A percentile compares a stretch with the other conserved stretches of the same genome.
phyloP scores from a whole-genome alignment of 2,797 vertebrate genomes.

The Philypnodon macrostomus region DNA sequence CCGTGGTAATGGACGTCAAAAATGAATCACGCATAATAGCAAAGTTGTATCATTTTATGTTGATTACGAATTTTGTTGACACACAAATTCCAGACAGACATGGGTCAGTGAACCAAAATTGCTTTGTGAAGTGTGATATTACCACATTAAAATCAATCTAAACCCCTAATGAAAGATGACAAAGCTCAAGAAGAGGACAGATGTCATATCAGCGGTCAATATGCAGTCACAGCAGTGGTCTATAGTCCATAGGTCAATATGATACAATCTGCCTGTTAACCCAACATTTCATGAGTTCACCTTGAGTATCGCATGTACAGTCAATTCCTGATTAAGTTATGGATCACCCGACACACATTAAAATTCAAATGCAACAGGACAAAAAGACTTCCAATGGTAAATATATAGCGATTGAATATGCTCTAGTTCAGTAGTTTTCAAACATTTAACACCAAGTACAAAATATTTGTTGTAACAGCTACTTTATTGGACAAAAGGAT shows the following conservation, averaged over 20 bases:
- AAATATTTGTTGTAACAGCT: too few species aligned
- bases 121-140: constrained; percentile 15
- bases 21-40: background rate
- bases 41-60: background rate
- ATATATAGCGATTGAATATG: too few species aligned
- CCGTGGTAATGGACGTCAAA: background rate
- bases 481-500: too few species aligned
- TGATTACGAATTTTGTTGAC: constrained; percentile 18
- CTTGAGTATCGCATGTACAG: background rate
- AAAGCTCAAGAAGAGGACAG: constrained; percentile 1
- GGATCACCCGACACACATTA: background rate
- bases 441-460: too few species aligned
- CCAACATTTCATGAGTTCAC: background rate
- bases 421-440: too few species aligned
- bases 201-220: constrained; percentile 6
- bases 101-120: constrained; percentile 27
- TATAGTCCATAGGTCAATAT: background rate
- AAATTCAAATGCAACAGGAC: constrained; percentile 2
- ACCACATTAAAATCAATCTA: constrained; percentile 12
- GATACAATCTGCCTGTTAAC: background rate
- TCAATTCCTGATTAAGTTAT: background rate
- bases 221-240: constrained; percentile 7
- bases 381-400: too few species aligned
- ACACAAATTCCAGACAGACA: constrained; percentile 16
- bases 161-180: constrained; percentile 20